Percentiles rank a stretch among this genome's conserved stretches.
Evolutionary conservation across 2,113 vertebrate species (phyloP).

Genomic region (Xiphias gladius): DNA sequence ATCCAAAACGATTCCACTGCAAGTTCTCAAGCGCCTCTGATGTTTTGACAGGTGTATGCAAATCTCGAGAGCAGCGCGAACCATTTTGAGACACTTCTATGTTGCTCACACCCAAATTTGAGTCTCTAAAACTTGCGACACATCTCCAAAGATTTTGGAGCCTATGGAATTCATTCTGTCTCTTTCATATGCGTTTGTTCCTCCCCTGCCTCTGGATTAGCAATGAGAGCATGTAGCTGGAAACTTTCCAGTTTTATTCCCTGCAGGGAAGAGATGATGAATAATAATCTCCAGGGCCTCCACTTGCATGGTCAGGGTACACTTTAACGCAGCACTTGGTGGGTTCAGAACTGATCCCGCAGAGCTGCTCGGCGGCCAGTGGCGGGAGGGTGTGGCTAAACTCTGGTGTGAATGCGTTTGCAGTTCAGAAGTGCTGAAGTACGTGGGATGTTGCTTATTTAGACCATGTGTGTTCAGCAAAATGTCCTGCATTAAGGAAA

Average conservation of each 20-base stretch:
- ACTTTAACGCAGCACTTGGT: neutral
- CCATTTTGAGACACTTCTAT: neutral
- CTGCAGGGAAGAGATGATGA: neutral
- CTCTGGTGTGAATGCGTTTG: constrained; percentile 1
- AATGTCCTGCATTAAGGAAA: neutral
- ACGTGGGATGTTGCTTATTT: neutral
- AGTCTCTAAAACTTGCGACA: constrained; percentile 11
- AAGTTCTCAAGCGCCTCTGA: neutral
- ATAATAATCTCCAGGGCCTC: neutral
- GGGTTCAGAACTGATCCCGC: neutral
- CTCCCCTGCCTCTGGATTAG: neutral
- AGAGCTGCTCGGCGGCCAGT: neutral
- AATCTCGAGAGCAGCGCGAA: neutral
- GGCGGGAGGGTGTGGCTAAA: constrained; percentile 18
- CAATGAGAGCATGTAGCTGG: neutral
- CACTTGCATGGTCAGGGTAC: neutral
- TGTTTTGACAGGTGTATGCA: neutral
- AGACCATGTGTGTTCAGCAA: neutral
- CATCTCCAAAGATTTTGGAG: neutral
- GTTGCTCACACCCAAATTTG: neutral
- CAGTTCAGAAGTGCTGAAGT: neutral
- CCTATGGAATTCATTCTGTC: neutral
- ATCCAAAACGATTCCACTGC: neutral
- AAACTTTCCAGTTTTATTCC: constrained; percentile 15
- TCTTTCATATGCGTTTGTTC: neutral